Percentiles rank a stretch among this genome's conserved stretches.
These are phyloP conservation scores for Neoascia interrupta DNA, from an alignment of 2,888 invertebrate genomes.

Conservation along the genomic window DNA sequence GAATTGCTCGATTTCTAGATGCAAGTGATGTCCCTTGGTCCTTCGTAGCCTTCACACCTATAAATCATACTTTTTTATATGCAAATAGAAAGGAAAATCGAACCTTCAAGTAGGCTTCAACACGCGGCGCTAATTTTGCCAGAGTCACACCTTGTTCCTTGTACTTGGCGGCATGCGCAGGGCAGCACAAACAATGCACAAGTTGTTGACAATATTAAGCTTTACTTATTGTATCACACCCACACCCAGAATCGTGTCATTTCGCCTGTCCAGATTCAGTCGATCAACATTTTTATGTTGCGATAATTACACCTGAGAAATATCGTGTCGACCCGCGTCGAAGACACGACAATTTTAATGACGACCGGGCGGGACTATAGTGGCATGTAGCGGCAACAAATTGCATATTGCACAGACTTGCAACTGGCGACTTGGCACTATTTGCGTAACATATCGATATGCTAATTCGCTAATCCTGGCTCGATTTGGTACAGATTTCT, in stretches of 20 bases:
- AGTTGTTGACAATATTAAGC: conserved; percentile 22
- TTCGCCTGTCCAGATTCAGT: conserved; percentile 65
- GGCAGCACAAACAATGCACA: conserved; percentile 26
- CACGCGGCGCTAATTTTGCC: conserved; percentile 43
- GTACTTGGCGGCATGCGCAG: conserved; percentile 26
- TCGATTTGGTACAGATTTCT: conserved; percentile 48
- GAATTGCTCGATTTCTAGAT: conserved; percentile 21
- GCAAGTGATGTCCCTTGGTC: conserved; percentile 23
- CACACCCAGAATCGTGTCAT: conserved; percentile 68
- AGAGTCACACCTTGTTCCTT: conserved; percentile 64
- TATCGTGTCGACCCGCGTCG: conserved; percentile 56
- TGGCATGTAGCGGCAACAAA: conserved; percentile 2
- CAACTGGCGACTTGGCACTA: conserved; percentile 31
- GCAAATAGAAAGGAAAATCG: conserved; percentile 63
- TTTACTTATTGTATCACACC: conserved; percentile 53
- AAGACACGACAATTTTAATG: conserved; percentile 23
- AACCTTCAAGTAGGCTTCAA: too few relatives aligned
- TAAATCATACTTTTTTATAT: conserved; percentile 1
- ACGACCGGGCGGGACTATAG: background rate
- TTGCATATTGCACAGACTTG: conserved; percentile 58
- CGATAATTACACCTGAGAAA: conserved; percentile 68
- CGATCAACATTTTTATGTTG: conserved; percentile 69
- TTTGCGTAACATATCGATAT: conserved; percentile 29
- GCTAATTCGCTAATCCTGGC: conserved; percentile 60
- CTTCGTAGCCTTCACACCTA: conserved; percentile 22